A percentile compares a stretch with the other conserved stretches of the same genome.
These are phyloP conservation scores for Amblyjoppa fuscipennis DNA, from an alignment of 2,888 invertebrate genomes.

Conservation along the genomic window DNA sequence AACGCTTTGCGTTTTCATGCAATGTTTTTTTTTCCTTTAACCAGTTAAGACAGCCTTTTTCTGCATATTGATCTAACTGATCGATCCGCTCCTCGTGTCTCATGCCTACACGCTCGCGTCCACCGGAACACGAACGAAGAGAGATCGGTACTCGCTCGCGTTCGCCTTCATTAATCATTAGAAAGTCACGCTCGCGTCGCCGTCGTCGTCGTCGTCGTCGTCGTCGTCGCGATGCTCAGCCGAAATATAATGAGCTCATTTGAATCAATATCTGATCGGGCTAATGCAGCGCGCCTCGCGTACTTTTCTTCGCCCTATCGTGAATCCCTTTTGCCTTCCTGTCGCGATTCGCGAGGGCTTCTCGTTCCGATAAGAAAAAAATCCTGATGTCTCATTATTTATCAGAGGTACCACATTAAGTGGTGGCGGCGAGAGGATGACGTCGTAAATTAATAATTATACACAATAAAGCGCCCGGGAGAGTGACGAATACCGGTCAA, in stretches of 20 bases:
- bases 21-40: background rate
- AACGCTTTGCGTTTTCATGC: background rate
- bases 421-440: background rate
- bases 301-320: slow-evolving; percentile 72
- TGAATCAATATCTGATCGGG: slow-evolving; percentile 81
- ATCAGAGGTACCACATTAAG: slow-evolving; percentile 65
- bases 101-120: slow-evolving; percentile 10
- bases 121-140: slow-evolving; percentile 37
- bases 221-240: slow-evolving; percentile 65
- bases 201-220: slow-evolving; percentile 45
- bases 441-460: background rate
- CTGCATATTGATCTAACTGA: slow-evolving; percentile 54
- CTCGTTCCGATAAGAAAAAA: slow-evolving; percentile 74
- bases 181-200: slow-evolving; percentile 73
- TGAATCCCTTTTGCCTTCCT: slow-evolving; percentile 69
- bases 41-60: slow-evolving; percentile 21
- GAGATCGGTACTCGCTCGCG: slow-evolving; percentile 53
- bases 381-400: slow-evolving; percentile 78
- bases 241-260: slow-evolving; percentile 82
- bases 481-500: background rate
- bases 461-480: background rate
- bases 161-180: slow-evolving; percentile 75
- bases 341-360: slow-evolving; percentile 70
- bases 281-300: slow-evolving; percentile 76
- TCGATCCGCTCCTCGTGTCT: slow-evolving; percentile 50